Base-by-base conservation (phyloP, 2,113 vertebrate species). In the Hippolais icterina region DNA sequence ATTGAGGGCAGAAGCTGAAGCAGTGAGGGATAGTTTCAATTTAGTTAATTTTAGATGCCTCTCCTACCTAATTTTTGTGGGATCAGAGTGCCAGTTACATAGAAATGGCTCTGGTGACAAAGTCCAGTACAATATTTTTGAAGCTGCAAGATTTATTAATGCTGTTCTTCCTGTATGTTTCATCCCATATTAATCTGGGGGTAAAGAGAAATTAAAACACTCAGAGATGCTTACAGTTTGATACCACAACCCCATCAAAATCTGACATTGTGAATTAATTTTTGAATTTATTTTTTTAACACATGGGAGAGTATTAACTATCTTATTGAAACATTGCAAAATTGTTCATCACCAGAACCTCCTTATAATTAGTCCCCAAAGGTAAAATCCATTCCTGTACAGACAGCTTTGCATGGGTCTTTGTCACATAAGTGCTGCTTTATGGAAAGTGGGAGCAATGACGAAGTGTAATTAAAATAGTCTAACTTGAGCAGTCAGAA, bases 281-380 rank as follows among this genome's bases (percentile, higher is more conserved):
- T 95, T 82, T 86, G 52, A 64, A 87, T 91, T 90, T 71, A 59
- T 90, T 82, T 96, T 89, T 88, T 77, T 1, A 94, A 83, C 23
- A n/a, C 44, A 25, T 63, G 86, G 71, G 68, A 49, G 86, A 95
- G 44, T 56, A 82, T 91, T 84, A 89, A 57, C 69, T 72, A 47
- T 53, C 89, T 60, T 79, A 49, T 15, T 87, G 87, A 96, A 86
- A 89, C 23, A 83, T 39, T 72, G 46, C 54, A 87, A 89, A 93
- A 83, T 63, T 79, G 37, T 93, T 94, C 70, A 63, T 83, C 78
- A 93, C 53, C 78, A 80, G 93, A 89, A 87, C 39, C 49, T 91
- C 66, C 65, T 87, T 83, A 76, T 95, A 95, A 96, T 96, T 94
- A 95, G 84, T 96, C 81, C 87, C 84, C 70, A 72, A 91, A 89